phyloP scores from a whole-genome alignment of 2,113 vertebrate species.

The Callipepla californica region DNA sequence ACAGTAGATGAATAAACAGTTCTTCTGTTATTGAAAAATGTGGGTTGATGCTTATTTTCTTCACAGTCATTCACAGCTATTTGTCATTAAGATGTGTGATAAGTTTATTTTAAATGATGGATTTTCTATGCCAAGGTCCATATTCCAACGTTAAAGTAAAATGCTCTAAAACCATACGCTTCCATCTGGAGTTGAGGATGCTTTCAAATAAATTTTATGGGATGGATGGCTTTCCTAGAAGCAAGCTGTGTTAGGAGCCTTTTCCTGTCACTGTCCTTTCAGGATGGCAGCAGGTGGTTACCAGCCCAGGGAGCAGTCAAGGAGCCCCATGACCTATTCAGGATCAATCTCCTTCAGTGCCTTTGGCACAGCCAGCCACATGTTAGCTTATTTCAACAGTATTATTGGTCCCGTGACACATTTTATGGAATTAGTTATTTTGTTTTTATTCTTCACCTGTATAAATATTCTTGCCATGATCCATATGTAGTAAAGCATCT shows the following conservation, averaged over 20 bases:
- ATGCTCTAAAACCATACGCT: accelerated
- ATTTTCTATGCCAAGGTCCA: background rate
- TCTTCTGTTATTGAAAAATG: background rate
- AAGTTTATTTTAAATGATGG: background rate
- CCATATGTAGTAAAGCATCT: too few relatives aligned
- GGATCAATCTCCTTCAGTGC: background rate
- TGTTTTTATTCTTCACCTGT: background rate
- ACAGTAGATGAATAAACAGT: background rate
- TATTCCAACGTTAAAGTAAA: background rate
- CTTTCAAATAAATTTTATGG: background rate
- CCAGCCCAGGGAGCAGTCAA: background rate
- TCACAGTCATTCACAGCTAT: background rate
- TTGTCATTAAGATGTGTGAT: background rate
- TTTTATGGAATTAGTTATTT: background rate
- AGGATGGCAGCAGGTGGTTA: accelerated
- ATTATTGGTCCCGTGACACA: background rate
- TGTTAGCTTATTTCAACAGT: background rate
- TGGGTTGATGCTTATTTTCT: background rate
- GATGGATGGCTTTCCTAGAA: background rate
- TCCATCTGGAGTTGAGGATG: background rate
- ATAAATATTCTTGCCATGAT: accelerated
- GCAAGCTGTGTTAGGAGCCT: background rate
- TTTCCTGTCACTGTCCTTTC: accelerated
- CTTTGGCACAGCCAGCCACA: accelerated
- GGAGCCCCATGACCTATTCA: accelerated